phyloP scores from a whole-genome alignment of 1,140 invertebrate species.

The Macrocentrus cingulum region DNA sequence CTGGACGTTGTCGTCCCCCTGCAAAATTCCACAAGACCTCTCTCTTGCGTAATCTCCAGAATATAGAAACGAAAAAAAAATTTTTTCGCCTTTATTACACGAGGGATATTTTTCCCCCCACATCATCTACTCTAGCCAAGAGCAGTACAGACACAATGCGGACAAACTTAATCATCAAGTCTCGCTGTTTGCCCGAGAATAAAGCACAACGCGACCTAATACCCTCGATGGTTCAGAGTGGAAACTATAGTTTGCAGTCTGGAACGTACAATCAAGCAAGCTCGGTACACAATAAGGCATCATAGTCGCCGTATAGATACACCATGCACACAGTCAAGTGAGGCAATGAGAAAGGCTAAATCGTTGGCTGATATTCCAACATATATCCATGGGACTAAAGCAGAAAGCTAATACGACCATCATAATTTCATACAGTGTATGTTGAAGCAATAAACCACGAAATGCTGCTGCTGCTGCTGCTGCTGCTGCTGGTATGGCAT shows the following conservation, averaged over 20 bases:
- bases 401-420: constrained; percentile 26
- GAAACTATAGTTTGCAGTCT: constrained; percentile 22
- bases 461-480: too few species aligned
- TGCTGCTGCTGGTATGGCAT: constrained; percentile 2
- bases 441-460: constrained; percentile 24
- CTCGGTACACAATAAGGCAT: constrained; percentile 5
- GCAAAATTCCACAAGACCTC: constrained; percentile 13
- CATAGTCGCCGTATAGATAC: not conserved
- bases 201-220: constrained; percentile 1
- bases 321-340: not conserved
- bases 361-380: not conserved
- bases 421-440: constrained; percentile 30
- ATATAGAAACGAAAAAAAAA: not conserved
- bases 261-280: constrained; percentile 16
- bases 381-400: not conserved
- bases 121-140: too few species aligned
- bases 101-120: not conserved
- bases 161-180: not conserved
- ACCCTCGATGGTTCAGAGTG: constrained; percentile 1
- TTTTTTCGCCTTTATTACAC: not conserved
- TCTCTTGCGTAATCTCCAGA: constrained; percentile 1
- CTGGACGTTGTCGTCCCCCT: constrained; percentile 37
- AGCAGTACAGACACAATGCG: not conserved
- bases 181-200: not conserved
- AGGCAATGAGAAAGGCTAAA: not conserved